Conservation (phyloP, 1,140 invertebrate species). For the Trichonephila clavipes region DNA sequence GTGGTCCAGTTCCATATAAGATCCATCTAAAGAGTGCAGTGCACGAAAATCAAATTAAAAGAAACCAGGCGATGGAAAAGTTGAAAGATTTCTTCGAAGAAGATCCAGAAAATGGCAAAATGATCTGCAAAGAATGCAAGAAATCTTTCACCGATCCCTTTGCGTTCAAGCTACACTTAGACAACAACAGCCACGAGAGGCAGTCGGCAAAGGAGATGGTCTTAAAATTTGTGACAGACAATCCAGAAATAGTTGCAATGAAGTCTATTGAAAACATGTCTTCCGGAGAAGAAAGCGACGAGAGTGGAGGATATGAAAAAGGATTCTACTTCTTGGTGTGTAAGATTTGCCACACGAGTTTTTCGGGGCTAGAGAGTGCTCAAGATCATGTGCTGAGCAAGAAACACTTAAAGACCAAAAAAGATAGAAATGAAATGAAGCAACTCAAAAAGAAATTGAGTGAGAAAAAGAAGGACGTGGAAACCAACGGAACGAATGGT, state of each 20-base stretch:
- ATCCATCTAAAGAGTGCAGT: constrained; percentile 13
- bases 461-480: neutral
- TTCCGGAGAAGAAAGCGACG: constrained; percentile 23
- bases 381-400: constrained; percentile 36
- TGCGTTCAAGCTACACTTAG: constrained; percentile 23
- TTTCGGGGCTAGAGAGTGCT: constrained; percentile 11
- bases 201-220: neutral
- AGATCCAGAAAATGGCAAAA: neutral
- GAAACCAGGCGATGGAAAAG: neutral
- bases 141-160: constrained; percentile 6
- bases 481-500: neutral
- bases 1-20: constrained; percentile 23
- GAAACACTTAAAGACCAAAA: constrained; percentile 10
- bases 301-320: neutral
- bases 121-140: constrained; percentile 57
- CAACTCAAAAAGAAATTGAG: neutral
- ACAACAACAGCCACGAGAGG: constrained; percentile 49
- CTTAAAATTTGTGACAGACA: neutral
- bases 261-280: constrained; percentile 9
- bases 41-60: constrained; percentile 6
- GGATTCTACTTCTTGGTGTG: constrained; percentile 48
- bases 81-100: constrained; percentile 5
- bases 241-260: constrained; percentile 43
- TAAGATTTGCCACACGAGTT: constrained; percentile 22
- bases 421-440: constrained; percentile 2